phyloP scores from a whole-genome alignment of 2,797 vertebrate species.

The Tragelaphus eurycerus region DNA sequence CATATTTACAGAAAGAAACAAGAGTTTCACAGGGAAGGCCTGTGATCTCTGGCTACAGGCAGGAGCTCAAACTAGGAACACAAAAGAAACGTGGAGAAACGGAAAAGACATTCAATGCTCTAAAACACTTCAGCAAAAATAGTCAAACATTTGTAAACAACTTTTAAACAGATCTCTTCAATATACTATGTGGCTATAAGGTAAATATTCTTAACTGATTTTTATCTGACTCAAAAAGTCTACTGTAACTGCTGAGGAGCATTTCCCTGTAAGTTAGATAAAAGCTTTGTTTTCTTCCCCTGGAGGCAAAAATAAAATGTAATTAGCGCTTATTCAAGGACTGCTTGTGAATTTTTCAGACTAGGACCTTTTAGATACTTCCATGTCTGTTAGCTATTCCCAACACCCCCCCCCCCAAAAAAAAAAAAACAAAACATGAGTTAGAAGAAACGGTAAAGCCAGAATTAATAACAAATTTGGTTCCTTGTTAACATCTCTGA shows the following conservation, averaged over 20 bases:
- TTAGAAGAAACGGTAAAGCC: neutral
- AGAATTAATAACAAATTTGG: neutral
- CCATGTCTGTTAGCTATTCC: neutral
- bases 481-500: neutral
- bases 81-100: slow-evolving; percentile 47
- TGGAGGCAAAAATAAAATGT: slow-evolving; percentile 4
- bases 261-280: slow-evolving; percentile 9
- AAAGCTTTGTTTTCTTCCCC: slow-evolving; percentile 50
- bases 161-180: slow-evolving; percentile 65
- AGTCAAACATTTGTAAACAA: slow-evolving; percentile 77
- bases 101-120: slow-evolving; percentile 62
- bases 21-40: slow-evolving; percentile 15
- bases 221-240: slow-evolving; percentile 57
- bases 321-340: neutral
- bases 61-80: slow-evolving; percentile 68
- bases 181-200: slow-evolving; percentile 51
- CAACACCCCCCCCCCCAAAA: too few relatives aligned
- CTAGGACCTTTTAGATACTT: neutral
- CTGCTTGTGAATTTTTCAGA: neutral
- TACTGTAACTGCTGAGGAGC: slow-evolving; percentile 2
- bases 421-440: too few relatives aligned
- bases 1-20: slow-evolving; percentile 7
- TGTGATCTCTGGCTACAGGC: slow-evolving; percentile 54
- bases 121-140: slow-evolving; percentile 70
- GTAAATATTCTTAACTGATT: slow-evolving; percentile 59